A percentile compares a stretch with the other conserved stretches of the same genome.
These are phyloP conservation scores for Rhingia rostrata DNA, from an alignment of 2,888 invertebrate genomes.

Conservation along the genomic window DNA sequence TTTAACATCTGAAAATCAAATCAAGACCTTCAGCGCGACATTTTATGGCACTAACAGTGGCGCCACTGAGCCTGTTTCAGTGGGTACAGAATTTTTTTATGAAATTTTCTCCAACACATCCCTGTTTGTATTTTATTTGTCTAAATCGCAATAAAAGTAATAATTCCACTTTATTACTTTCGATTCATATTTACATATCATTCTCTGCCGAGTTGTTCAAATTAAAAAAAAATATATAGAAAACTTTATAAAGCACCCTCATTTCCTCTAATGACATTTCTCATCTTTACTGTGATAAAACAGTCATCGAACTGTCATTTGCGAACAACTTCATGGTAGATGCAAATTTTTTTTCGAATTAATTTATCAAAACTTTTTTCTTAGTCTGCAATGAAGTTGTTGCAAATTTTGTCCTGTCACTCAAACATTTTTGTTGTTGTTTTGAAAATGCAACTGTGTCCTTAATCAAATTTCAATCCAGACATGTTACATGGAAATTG, in stretches of 20 bases:
- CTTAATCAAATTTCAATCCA: slow-evolving; percentile 67
- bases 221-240: no score
- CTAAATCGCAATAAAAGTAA: no score
- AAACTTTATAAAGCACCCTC: not conserved
- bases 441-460: slow-evolving; percentile 19
- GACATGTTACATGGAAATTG: slow-evolving; percentile 55
- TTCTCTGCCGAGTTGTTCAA: not conserved
- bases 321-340: slow-evolving; percentile 28
- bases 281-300: slow-evolving; percentile 51
- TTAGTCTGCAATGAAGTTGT: slow-evolving; percentile 36
- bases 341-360: slow-evolving; percentile 41
- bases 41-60: no score
- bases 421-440: not conserved
- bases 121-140: no score
- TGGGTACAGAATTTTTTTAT: no score
- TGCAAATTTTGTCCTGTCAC: slow-evolving; percentile 17
- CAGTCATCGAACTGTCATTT: slow-evolving; percentile 64
- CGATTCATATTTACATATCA: not conserved
- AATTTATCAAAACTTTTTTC: slow-evolving; percentile 44
- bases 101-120: no score
- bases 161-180: no score
- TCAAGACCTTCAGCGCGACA: no score
- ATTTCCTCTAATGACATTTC: not conserved
- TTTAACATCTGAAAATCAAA: no score
- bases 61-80: no score